Evolutionary conservation across 64 coral and sea anemone species (phyloP).

Genomic region (Montipora capricornis): DNA sequence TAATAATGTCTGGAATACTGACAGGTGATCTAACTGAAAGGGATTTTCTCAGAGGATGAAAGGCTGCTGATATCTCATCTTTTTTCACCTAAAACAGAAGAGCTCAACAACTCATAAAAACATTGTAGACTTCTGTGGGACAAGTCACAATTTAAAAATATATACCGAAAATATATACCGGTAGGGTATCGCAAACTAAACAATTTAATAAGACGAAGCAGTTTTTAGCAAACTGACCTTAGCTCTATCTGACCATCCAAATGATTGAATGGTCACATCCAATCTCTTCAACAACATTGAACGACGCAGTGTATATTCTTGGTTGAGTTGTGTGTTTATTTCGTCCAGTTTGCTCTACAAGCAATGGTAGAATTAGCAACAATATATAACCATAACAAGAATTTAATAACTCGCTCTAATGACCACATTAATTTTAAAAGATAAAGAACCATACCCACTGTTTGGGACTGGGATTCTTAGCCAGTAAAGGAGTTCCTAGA

Average conservation of each 20-base stretch:
- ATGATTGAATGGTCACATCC: conserved; percentile 96
- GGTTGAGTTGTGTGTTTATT: conserved; percentile 88
- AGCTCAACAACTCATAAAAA: not conserved
- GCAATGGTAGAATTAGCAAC: not conserved
- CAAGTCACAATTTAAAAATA: no score
- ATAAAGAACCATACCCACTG: conserved; percentile 85
- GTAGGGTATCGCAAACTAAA: no score
- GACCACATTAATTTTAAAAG: not conserved
- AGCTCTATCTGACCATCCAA: conserved; percentile 95
- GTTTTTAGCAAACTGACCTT: conserved; percentile 58
- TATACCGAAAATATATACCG: no score
- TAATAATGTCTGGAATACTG: conserved; percentile 83
- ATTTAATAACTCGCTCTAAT: no score
- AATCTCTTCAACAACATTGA: conserved; percentile 94
- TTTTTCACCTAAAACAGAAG: conserved; percentile 77
- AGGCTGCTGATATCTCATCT: conserved; percentile 90
- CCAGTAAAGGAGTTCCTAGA: conserved; percentile 85
- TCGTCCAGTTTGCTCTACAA: conserved; percentile 77
- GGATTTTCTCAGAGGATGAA: conserved; percentile 75
- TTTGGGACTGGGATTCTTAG: conserved; percentile 65
- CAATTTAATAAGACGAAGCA: no score
- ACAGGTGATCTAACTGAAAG: conserved; percentile 76
- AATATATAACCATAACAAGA: no score
- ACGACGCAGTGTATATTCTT: conserved; percentile 83
- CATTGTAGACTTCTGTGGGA: no score